phyloP scores from a whole-genome alignment of 1,140 invertebrate species.

The Popillia japonica region DNA sequence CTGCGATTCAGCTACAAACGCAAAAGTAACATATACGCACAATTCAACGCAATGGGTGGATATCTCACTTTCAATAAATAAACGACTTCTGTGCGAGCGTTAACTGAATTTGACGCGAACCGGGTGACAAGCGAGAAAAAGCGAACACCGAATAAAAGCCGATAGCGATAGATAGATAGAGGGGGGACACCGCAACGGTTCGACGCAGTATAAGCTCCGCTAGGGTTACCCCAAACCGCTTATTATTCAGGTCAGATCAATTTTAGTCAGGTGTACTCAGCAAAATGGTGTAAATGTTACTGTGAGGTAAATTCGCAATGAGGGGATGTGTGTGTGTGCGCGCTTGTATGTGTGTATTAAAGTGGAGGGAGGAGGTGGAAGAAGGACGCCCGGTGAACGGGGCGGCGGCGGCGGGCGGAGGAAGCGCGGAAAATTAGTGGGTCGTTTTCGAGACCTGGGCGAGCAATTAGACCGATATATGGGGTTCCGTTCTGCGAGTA shows the following conservation, averaged over 20 bases:
- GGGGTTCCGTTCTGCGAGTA: conserved; percentile 10
- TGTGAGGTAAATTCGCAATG: conserved; percentile 14
- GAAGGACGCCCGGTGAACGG: background rate
- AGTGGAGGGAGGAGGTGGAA: background rate
- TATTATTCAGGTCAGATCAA: conserved; percentile 11
- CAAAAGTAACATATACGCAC: background rate
- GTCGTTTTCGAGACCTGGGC: conserved; percentile 14
- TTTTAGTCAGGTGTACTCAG: conserved; percentile 18
- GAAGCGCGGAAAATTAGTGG: background rate
- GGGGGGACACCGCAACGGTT: background rate
- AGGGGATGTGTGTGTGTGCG: background rate
- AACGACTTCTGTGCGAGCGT: conserved; percentile 7
- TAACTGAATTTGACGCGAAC: conserved; percentile 13
- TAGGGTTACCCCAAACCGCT: background rate
- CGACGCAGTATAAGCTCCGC: too few species aligned
- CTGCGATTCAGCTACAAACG: background rate
- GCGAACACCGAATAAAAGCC: background rate
- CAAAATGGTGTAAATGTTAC: conserved; percentile 6
- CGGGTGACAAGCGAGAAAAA: conserved; percentile 4
- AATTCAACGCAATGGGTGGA: background rate
- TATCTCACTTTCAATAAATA: conserved; percentile 19
- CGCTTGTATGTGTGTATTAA: background rate
- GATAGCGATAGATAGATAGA: background rate
- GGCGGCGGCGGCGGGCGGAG: background rate
- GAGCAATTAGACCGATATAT: conserved; percentile 32